phyloP scores from a whole-genome alignment of 2,797 vertebrate genomes.

The Petrocephalus sullivani region DNA sequence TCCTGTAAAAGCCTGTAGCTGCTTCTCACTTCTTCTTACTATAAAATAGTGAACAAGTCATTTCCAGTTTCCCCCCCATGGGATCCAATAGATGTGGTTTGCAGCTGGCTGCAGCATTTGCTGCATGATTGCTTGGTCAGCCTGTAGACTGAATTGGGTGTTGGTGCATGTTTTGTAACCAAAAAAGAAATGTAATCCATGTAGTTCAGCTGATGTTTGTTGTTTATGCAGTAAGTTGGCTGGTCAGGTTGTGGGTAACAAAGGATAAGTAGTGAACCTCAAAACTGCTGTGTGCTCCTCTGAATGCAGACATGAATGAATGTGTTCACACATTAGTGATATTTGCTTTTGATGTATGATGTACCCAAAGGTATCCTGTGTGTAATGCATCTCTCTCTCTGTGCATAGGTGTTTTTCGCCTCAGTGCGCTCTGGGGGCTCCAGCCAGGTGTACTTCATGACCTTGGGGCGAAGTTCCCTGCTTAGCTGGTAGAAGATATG shows the following conservation, averaged over 20 bases:
- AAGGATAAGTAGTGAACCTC: background rate
- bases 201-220: background rate
- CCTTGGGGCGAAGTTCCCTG: constrained; percentile 80
- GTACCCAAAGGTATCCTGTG: background rate
- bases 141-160: background rate
- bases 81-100: background rate
- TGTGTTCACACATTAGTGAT: background rate
- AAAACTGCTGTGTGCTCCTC: background rate
- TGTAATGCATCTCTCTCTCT: background rate
- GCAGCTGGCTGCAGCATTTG: background rate
- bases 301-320: background rate
- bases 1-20: background rate
- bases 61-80: background rate
- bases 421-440: constrained; percentile 82
- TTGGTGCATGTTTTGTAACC: background rate
- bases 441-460: constrained; percentile 91
- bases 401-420: constrained; percentile 77
- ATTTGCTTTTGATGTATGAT: background rate
- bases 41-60: background rate
- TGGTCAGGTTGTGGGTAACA: background rate
- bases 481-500: constrained; percentile 72
- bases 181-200: background rate
- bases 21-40: constrained; percentile 3
- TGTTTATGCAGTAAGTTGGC: background rate
- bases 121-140: background rate